phyloP scores from a whole-genome alignment of 2,888 invertebrate species.

The Euplexia lucipara region DNA sequence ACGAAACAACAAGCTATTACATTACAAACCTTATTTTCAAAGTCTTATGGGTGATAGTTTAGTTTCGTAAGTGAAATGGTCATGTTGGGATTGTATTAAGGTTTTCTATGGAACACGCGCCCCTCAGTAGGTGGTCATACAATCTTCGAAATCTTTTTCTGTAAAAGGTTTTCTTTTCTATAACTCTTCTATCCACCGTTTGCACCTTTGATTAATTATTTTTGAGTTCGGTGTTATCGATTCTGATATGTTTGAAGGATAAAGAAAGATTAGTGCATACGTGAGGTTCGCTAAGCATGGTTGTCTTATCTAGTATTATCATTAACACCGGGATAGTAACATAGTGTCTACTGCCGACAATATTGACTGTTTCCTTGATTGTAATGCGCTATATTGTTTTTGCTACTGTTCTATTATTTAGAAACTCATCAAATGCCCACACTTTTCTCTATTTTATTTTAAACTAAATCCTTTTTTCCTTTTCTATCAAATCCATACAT shows the following conservation, averaged over 20 bases:
- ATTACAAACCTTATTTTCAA: constrained; percentile 3
- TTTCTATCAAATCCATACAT: no score
- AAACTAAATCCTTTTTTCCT: no score
- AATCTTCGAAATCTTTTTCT: constrained; percentile 34
- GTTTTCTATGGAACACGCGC: constrained; percentile 51
- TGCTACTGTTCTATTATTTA: no score
- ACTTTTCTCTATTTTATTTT: no score
- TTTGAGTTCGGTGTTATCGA: constrained; percentile 40
- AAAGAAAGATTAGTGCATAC: constrained; percentile 41
- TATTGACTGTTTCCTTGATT: constrained; percentile 5
- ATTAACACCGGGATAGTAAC: constrained; percentile 4
- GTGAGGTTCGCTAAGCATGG: constrained; percentile 36
- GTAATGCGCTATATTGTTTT: neutral
- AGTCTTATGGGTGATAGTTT: neutral
- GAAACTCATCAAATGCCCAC: no score
- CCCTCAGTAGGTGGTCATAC: constrained; percentile 56
- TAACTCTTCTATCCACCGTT: neutral
- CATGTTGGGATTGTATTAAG: neutral
- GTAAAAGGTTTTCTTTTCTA: constrained; percentile 35
- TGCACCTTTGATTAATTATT: constrained; percentile 21
- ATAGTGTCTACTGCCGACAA: neutral
- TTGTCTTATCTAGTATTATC: constrained; percentile 28
- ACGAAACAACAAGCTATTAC: neutral
- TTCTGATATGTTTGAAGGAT: constrained; percentile 44
- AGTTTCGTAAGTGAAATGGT: neutral